Evolutionary conservation across 2,113 vertebrate genomes (phyloP), one percentile per base, ranked within the genome.

Genomic region (Passer montanus): DNA sequence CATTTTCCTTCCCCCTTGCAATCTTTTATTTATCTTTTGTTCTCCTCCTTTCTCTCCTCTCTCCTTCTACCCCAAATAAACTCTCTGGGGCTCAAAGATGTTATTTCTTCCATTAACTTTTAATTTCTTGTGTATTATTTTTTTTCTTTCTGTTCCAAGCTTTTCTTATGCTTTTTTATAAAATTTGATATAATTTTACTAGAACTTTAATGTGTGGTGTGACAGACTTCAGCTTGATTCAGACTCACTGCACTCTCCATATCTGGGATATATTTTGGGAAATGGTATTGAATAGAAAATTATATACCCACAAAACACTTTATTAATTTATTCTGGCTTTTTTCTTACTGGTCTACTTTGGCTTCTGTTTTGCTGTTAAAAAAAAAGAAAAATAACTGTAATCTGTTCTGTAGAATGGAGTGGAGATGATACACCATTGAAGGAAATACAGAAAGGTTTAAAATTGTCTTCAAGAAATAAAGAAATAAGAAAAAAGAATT

Each of bases 1-100:
- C 18, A 28, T 77, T 64, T 52, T 83, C 88, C 46, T 88, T 75
- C 39, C 22, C n/a, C 16, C 14, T 90, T 66, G 50, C 64, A 63
- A 66, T 68, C 69, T 94, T 94, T 93, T 92, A 67, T 92, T 97
- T 96, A 88, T 89, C 88, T 94, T 94, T 81, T 69, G 23, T 63
- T 74, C 47, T 81, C 50, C 62, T 87, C 46, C 84, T 81, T 84
- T 87, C 58, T 88, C 30, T 52, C 8, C 41, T 75, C 68, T 33
- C 52, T 52, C 2, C 7, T 35, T 85, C 75, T 62, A 73, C 27
- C 9, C 63, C 56, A 77, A n/a, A 80, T 56, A 74, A 92, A 77
- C 43, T 69, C 89, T 91, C 79, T 83, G 10, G n/a, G 41, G 20
- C 41, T 62, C n/a, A 28, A 23, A 69, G 41, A 9, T n/a, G 74